Conservation (phyloP, 1,140 invertebrate genomes). For the Vanessa atalanta region DNA sequence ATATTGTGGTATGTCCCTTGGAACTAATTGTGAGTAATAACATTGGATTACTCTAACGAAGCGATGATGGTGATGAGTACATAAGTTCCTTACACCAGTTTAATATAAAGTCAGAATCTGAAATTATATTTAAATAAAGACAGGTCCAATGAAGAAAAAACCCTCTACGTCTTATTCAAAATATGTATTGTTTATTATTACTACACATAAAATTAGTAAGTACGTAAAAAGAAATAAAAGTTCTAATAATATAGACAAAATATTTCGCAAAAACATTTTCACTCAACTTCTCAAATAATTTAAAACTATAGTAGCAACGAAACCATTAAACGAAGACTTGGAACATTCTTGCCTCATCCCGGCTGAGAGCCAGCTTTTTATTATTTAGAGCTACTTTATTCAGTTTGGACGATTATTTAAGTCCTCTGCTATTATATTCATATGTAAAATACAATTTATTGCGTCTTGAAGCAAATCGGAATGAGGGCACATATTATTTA, state of each 20-base stretch:
- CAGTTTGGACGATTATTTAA: conserved; percentile 45
- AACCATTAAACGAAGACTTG: conserved; percentile 52
- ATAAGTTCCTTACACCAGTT: too few relatives aligned
- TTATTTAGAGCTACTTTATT: conserved; percentile 63
- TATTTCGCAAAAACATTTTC: conserved; percentile 12
- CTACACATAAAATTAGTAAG: too few relatives aligned
- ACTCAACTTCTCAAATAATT: conserved; percentile 15
- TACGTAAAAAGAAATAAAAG: too few relatives aligned
- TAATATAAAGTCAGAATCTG: too few relatives aligned
- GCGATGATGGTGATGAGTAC: too few relatives aligned
- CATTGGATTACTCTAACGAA: too few relatives aligned
- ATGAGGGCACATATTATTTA: conserved; percentile 14
- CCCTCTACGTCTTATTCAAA: too few relatives aligned
- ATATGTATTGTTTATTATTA: too few relatives aligned
- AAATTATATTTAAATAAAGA: too few relatives aligned
- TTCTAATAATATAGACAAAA: neutral
- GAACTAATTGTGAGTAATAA: too few relatives aligned
- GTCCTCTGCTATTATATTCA: conserved; percentile 46
- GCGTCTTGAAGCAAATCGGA: conserved; percentile 35
- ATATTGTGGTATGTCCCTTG: too few relatives aligned
- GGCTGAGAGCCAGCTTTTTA: conserved; percentile 60
- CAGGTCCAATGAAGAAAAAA: too few relatives aligned
- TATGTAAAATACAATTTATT: conserved; percentile 46
- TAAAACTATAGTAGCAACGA: conserved; percentile 38
- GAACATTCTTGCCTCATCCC: conserved; percentile 49